Percentiles rank a stretch among this genome's conserved stretches.
Conservation (phyloP, 2,113 vertebrate species). For the Meleagris gallopavo region DNA sequence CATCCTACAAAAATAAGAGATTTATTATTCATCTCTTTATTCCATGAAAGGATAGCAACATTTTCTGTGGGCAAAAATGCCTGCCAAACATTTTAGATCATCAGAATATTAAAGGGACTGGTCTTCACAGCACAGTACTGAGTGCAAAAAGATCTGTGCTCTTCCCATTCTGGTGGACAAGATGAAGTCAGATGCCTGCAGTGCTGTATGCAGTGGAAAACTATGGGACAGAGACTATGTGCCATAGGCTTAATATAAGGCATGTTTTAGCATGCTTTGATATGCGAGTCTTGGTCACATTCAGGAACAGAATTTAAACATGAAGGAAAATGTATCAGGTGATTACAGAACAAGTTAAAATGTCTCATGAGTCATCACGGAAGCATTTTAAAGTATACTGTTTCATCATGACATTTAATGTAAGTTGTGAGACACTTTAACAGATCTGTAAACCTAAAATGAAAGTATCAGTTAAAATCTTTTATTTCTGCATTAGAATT, state of each 20-base stretch:
- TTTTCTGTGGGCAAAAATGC: not conserved
- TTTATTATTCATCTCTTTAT: not conserved
- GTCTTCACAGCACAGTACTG: not conserved
- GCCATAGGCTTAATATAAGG: not conserved
- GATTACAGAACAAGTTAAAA: not conserved
- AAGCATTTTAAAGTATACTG: not conserved
- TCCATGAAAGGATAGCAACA: not conserved
- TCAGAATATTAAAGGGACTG: not conserved
- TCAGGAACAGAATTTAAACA: not conserved
- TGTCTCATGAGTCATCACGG: not conserved
- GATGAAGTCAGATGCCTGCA: not conserved
- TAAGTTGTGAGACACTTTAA: not conserved
- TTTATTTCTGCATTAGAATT: not conserved
- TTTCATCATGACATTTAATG: not conserved
- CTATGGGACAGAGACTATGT: not conserved
- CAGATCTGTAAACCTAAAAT: not conserved
- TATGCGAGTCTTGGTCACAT: rapidly evolving
- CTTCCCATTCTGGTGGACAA: not conserved
- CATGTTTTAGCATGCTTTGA: not conserved
- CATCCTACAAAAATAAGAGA: not conserved
- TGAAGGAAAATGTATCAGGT: not conserved
- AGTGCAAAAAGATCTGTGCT: not conserved
- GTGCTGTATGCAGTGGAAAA: not conserved
- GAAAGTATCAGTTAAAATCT: not conserved
- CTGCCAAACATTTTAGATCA: not conserved